Conservation (phyloP, 1,140 invertebrate genomes). For the Mercenaria mercenaria region DNA sequence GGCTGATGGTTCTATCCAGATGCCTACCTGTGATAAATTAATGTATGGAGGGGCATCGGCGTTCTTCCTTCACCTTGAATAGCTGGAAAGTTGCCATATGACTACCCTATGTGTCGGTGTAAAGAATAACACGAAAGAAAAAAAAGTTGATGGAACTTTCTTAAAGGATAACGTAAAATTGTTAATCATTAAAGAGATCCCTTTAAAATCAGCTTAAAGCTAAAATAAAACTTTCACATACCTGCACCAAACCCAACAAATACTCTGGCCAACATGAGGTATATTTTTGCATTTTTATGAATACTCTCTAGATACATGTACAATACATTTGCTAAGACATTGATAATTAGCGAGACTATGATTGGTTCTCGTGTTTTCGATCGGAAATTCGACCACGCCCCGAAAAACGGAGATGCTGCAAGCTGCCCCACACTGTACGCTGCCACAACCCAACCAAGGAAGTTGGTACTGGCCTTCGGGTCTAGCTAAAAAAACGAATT, state of each 20-base stretch:
- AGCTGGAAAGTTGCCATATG: too few relatives aligned
- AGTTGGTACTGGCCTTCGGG: constrained; percentile 91
- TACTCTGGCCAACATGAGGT: constrained; percentile 92
- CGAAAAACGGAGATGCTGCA: constrained; percentile 94
- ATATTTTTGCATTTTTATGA: constrained; percentile 88
- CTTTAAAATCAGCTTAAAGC: too few relatives aligned
- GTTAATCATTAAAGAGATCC: too few relatives aligned
- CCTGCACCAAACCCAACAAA: constrained; percentile 95
- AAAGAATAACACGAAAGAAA: too few relatives aligned
- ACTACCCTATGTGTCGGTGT: too few relatives aligned
- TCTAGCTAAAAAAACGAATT: constrained; percentile 90
- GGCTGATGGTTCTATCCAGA: too few relatives aligned
- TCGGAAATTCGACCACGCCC: constrained; percentile 93
- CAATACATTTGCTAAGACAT: constrained; percentile 91
- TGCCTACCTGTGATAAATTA: too few relatives aligned
- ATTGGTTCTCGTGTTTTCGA: constrained; percentile 91
- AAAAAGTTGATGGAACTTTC: too few relatives aligned
- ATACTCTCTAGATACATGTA: constrained; percentile 93
- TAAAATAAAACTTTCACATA: constrained; percentile 85
- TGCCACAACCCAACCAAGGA: constrained; percentile 94
- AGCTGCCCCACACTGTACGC: constrained; percentile 96
- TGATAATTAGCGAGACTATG: constrained; percentile 90
- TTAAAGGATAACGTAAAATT: too few relatives aligned
- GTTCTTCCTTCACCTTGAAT: too few relatives aligned
- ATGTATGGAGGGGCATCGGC: too few relatives aligned